Evolutionary conservation across 2,113 vertebrate species (phyloP), one percentile per base, ranked within the genome.

Genomic region (Leiothrix lutea): DNA sequence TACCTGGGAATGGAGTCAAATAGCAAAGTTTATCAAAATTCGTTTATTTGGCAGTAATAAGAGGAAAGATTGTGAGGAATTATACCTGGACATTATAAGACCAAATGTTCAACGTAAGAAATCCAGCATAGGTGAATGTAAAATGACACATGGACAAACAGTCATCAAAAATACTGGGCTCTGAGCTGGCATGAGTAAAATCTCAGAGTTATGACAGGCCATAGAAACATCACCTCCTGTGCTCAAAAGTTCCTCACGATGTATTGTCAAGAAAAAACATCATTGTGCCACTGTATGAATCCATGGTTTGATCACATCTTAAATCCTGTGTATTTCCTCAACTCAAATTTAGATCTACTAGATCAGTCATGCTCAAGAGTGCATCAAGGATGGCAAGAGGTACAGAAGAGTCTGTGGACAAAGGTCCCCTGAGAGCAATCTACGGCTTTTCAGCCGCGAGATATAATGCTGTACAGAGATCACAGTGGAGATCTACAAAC

Each of bases 371-470:
- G 20, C 60, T 65, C 57, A 75, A 42, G 44, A 79, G 9, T 22
- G 6, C 42, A 25, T 21, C 25, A 33, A 45, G 8, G 28, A 57
- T 17, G 14, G 1, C 9, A 57, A 79, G 14, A 62, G 21, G 13
- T 45, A 61, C 10, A 44, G 22, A 71, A 66, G 0, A 0, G 9
- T 15, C 9, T 47, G 7, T 6, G 5, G n/a, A 72, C 9, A 67
- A 73, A 87, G 40, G 24, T 3, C 3, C 16, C 13, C 24, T 8
- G 2, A 62, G 20, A 62, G 33, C 24, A 74, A 40, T n/a, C 13
- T 25, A 25, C 14, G 80, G 4, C 7, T 53, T 9, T 48, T 72
- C 58, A 80, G 20, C 14, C 15, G 45, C 40, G 36, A 65, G 29
- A 57, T 86, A 26, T 9, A 88, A 80, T 24, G 12, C 58, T 57